phyloP scores from a whole-genome alignment of 2,888 invertebrate species.

The Meganola albula region DNA sequence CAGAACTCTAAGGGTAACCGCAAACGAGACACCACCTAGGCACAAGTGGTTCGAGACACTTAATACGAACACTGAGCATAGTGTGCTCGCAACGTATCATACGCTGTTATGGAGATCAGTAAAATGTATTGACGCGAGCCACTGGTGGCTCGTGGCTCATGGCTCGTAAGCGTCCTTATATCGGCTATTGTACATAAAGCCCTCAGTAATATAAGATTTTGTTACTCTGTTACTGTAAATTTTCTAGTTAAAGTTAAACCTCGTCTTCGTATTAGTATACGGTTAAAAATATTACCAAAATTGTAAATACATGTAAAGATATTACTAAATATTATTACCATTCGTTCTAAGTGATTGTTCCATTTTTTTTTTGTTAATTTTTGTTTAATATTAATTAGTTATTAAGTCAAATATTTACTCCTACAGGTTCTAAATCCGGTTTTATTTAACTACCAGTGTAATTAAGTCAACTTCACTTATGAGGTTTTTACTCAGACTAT shows the following conservation, averaged over 20 bases:
- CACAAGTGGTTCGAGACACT: too few species aligned
- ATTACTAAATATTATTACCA: slow-evolving; percentile 77
- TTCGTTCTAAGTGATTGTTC: slow-evolving; percentile 74
- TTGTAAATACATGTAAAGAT: slow-evolving; percentile 76
- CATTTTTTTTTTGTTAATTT: slow-evolving; percentile 73
- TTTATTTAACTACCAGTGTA: slow-evolving; percentile 30
- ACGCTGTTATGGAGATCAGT: too few species aligned
- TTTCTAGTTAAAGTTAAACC: slow-evolving; percentile 54
- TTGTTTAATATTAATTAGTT: slow-evolving; percentile 63
- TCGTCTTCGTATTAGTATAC: slow-evolving; percentile 70
- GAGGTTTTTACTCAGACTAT: too few species aligned
- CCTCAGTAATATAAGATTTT: slow-evolving; percentile 47
- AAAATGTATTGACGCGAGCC: too few species aligned
- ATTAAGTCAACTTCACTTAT: too few species aligned
- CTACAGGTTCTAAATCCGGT: slow-evolving; percentile 27
- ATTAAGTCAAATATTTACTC: slow-evolving; percentile 28
- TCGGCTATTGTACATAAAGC: slow-evolving; percentile 54
- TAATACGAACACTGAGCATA: too few species aligned
- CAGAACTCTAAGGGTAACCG: too few species aligned
- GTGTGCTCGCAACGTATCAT: too few species aligned
- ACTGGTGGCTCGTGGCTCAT: too few species aligned
- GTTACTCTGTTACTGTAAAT: slow-evolving; percentile 70
- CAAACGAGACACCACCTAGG: too few species aligned
- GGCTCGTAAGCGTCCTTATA: too few species aligned
- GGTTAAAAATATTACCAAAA: slow-evolving; percentile 70